Evolutionary conservation across 2,888 invertebrate species (phyloP).

Genomic region (Fragum sueziense): DNA sequence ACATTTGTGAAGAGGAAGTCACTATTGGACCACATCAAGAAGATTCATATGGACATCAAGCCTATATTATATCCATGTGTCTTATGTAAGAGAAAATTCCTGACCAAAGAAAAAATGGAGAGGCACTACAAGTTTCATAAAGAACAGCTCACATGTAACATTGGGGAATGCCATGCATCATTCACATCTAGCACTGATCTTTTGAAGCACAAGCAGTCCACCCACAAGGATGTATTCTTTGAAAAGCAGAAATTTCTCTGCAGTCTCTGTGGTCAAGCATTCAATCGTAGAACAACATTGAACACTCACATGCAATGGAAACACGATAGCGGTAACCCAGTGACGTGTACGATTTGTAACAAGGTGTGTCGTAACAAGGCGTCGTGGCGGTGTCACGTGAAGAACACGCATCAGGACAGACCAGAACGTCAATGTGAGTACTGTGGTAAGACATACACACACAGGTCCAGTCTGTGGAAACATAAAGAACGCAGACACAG

Average conservation of each 20-base stretch:
- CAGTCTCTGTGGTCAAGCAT: not conserved
- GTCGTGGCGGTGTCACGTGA: not conserved
- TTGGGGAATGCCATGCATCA: not conserved
- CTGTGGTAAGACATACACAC: constrained; percentile 13
- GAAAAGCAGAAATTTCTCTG: not conserved
- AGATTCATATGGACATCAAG: not conserved
- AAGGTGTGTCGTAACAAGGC: not conserved
- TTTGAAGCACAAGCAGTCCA: not conserved
- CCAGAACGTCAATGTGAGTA: constrained; percentile 7
- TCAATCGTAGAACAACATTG: not conserved
- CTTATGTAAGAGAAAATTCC: not conserved
- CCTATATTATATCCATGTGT: not conserved
- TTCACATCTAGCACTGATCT: not conserved
- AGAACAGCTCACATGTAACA: not conserved
- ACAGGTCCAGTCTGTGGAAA: constrained; percentile 1
- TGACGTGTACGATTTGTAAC: not conserved
- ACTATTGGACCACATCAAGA: not conserved
- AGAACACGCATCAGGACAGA: not conserved
- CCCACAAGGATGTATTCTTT: not conserved
- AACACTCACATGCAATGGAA: constrained; percentile 10
- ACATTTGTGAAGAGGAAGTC: not conserved
- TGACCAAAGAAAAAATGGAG: not conserved
- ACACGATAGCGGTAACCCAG: not conserved
- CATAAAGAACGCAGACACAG: not conserved
- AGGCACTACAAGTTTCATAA: not conserved